Evolutionary conservation across 2,113 vertebrate species (phyloP).

Genomic region (Desmodus rotundus): DNA sequence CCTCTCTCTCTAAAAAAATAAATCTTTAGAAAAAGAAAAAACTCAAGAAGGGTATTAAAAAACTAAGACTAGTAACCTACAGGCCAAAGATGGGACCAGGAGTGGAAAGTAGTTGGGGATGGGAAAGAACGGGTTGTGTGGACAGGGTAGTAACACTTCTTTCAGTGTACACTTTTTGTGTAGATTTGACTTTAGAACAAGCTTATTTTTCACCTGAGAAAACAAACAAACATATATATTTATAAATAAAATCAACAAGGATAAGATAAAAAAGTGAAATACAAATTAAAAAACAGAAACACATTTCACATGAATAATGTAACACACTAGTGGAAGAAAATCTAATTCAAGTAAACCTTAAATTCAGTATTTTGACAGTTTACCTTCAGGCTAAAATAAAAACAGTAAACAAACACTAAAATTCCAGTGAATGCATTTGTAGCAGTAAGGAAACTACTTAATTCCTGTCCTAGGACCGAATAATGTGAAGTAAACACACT

Average conservation of each 20-base stretch:
- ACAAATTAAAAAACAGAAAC: not conserved
- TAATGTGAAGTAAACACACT: not conserved
- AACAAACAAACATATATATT: not conserved
- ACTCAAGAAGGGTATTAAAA: not conserved
- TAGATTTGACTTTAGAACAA: not conserved
- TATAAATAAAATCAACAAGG: not conserved
- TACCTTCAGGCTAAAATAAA: not conserved
- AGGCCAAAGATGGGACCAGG: not conserved
- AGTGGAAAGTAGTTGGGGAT: not conserved
- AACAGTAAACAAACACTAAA: not conserved
- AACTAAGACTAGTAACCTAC: not conserved
- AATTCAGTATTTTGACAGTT: not conserved
- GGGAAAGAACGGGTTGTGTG: not conserved
- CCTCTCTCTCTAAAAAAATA: too few species aligned
- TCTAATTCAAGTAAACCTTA: not conserved
- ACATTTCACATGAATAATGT: not conserved
- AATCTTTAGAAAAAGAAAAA: not conserved
- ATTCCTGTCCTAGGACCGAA: not conserved
- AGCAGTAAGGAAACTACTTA: not conserved
- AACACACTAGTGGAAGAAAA: not conserved
- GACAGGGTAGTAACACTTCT: not conserved
- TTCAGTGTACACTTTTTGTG: not conserved
- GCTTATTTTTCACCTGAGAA: not conserved
- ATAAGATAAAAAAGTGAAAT: not conserved
- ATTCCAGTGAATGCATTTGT: not conserved